Evolutionary conservation across 2,113 vertebrate genomes (phyloP), one percentile per base, ranked within the genome.

Genomic region (Phylloscopus trochiloides): DNA sequence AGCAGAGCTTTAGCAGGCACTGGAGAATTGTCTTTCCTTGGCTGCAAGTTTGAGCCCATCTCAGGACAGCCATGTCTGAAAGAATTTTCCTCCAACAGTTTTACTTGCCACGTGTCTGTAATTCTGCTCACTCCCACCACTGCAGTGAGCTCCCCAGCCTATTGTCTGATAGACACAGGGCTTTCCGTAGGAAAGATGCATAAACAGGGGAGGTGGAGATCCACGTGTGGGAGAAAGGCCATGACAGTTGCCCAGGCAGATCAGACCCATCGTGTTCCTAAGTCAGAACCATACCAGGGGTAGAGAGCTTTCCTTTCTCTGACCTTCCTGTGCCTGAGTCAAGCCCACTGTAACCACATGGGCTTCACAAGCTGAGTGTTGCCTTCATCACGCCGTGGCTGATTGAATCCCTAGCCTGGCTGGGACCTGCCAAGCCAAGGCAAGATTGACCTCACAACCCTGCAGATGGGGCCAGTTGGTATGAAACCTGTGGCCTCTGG

Each of bases 281-380:
- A 52, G 19, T 31, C 59, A 70, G 42, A 91, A 54, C 25, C 18
- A 5, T 6, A 15, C 9, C 20, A 31, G 51, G 22, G 12, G 4
- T 72, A 70, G 26, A 34, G 25, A 76, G 12, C 7, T 68, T 43
- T 40, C n/a, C 21, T 4, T 4, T 21, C 48, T 65, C 38, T 54
- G 25, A 7, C 24, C 71, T 74, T 12, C 5, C 55, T 34, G 20
- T 28, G 34, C 34, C 59, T 86, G 34, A 3, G 1, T 21, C 0
- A 1, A 71, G 24, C 40, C 45, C 13, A 4, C 7, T 76, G 28
- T 54, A 36, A 31, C 5, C 17, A 31, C 0, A 0, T 14, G 32
- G 50, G 34, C 26, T 83, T 62, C 58, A 31, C 14, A 24, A 50
- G 20, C 36, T 74, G 74, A 22, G 21, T 0, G 0, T 3, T 65